Evolutionary conservation across 53 echinoderm and acorn worm genomes (phyloP), one percentile per base, ranked within the genome.

Genomic region (Hippasteria phrygiana): DNA sequence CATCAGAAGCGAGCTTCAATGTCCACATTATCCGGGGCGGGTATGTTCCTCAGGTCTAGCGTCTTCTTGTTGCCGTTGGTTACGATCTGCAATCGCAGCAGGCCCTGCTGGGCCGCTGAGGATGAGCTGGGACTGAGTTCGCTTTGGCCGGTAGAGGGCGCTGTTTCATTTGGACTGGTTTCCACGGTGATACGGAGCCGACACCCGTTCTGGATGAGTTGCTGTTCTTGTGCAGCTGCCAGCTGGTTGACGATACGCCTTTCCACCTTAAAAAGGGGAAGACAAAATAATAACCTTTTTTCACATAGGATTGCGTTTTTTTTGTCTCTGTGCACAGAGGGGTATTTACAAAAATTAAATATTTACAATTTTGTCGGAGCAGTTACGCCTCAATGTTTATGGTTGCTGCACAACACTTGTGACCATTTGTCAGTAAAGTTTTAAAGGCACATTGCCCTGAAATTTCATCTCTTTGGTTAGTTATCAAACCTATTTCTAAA

Each of bases 151-250:
- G n/a, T 31, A 50, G 89, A 78, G 79, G 71, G 78, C 77, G 37
- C 40, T 54, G 51, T 51, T 74, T 84, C 71, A 12, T 81, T 64
- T 1, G 64, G 43, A 22, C 31, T 27, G 65, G 55, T 40, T 50
- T 92, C 93, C 48, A 95, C 97, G 24, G 92, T 83, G 47, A 97
- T 95, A 71, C 90, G 93, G 31, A 97, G 90, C 59, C 88, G 62
- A 86, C 97, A 97, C 20, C 97, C 97, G 27, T 42, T 76, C 36
- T 93, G 79, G 73, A 97, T 97, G 72, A 97, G 93, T 39, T 92
- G 95, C 43, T 93, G 90, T 77, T 97, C 97, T 37, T 97, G 97
- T 11, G 97, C 97, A 18, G 97, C 95, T 50, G 97, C 97, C 35
- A 97, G 83, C 90, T 97, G 97, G 83, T 97, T 97, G 55, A 97